Conservation (phyloP, 2,113 vertebrate species). For the Cettia cetti region DNA sequence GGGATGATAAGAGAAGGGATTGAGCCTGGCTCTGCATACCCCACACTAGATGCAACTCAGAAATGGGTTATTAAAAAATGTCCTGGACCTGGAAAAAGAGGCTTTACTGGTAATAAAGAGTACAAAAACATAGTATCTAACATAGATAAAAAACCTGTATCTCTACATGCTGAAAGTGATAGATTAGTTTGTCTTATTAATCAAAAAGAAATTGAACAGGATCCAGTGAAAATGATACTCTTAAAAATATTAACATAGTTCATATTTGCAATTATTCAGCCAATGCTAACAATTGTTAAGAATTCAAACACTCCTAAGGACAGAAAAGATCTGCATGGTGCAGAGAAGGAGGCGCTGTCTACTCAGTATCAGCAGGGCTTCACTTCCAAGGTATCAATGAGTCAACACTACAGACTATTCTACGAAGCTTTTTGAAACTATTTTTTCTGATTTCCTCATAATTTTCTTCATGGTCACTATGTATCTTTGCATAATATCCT, state of each 20-base stretch:
- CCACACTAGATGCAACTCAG: not conserved
- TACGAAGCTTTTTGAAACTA: not conserved
- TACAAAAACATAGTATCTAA: not conserved
- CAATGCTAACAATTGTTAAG: not conserved
- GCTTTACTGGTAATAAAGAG: not conserved
- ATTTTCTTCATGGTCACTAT: not conserved
- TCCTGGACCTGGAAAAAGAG: not conserved
- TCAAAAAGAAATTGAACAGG: not conserved
- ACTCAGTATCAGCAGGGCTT: not conserved
- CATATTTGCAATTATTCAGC: not conserved
- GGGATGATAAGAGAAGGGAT: not conserved
- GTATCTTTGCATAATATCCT: not conserved
- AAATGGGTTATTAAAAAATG: not conserved
- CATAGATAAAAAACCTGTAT: rapidly evolving
- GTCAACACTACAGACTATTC: not conserved
- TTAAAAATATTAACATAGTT: not conserved
- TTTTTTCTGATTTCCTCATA: not conserved
- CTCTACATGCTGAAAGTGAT: not conserved
- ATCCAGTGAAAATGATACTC: not conserved
- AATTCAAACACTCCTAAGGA: not conserved
- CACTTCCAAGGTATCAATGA: not conserved
- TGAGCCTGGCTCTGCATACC: not conserved
- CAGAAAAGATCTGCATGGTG: not conserved
- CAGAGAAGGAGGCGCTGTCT: not conserved
- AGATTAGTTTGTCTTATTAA: not conserved